phyloP scores from a whole-genome alignment of 2,113 vertebrate species.

The Cephalopholis sonnerati region DNA sequence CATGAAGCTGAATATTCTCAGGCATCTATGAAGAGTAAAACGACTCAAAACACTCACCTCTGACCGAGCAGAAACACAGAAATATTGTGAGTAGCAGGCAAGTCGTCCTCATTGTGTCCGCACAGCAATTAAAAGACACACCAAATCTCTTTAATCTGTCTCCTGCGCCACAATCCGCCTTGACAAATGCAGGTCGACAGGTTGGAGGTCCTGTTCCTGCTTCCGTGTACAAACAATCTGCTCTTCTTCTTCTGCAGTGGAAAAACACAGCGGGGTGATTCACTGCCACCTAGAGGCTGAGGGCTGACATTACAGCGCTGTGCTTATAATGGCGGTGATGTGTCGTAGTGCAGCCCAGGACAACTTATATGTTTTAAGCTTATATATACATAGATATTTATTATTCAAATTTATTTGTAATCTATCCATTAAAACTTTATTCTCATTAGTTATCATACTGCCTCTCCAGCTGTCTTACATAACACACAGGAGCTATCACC shows the following conservation, averaged over 20 bases:
- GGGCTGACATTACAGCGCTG: neutral
- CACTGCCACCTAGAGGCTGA: neutral
- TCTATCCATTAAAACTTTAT: neutral
- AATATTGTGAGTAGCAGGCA: neutral
- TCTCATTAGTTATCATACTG: neutral
- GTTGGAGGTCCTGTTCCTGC: constrained; percentile 10
- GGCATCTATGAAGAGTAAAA: neutral
- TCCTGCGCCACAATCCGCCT: neutral
- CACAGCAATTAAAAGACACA: neutral
- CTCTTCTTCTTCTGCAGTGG: constrained; percentile 58
- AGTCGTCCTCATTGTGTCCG: constrained; percentile 52
- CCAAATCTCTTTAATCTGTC: neutral
- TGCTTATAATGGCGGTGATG: neutral
- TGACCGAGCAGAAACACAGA: constrained; percentile 15
- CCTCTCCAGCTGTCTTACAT: neutral
- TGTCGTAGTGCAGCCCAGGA: neutral
- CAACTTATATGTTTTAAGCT: too few species aligned
- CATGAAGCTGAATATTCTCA: too few species aligned
- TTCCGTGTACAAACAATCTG: constrained; percentile 59
- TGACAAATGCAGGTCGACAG: constrained; percentile 19
- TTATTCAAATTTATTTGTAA: too few species aligned
- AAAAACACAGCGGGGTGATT: fast-evolving
- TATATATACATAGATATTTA: too few species aligned
- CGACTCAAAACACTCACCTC: constrained; percentile 56
- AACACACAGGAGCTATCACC: neutral